Evolutionary conservation across 2,888 invertebrate species (phyloP).

Genomic region (Folsomia candida): DNA sequence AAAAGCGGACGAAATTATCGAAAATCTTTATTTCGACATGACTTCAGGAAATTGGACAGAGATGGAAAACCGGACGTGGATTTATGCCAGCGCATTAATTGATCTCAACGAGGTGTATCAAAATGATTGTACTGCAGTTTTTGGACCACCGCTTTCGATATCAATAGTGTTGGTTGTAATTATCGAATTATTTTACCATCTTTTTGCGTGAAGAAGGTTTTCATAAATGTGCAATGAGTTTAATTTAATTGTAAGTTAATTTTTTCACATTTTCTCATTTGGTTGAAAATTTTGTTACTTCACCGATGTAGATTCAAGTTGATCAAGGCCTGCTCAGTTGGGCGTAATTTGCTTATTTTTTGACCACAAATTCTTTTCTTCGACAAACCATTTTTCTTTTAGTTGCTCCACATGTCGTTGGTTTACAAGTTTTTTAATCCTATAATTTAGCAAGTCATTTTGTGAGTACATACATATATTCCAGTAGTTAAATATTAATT

Average conservation of each 20-base stretch:
- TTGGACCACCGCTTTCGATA: too few species aligned
- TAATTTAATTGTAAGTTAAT: too few species aligned
- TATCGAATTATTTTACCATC: too few species aligned
- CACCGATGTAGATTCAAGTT: neutral
- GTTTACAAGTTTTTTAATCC: neutral
- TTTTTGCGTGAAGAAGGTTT: too few species aligned
- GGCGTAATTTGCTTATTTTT: neutral
- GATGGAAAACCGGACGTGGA: neutral
- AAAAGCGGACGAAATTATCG: neutral
- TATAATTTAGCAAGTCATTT: too few species aligned
- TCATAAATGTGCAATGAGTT: too few species aligned
- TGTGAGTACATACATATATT: too few species aligned
- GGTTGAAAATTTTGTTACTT: neutral
- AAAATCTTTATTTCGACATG: neutral
- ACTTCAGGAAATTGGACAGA: neutral
- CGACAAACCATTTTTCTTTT: neutral
- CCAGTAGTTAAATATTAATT: too few species aligned
- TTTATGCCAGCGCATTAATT: neutral
- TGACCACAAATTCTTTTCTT: neutral
- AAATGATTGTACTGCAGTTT: neutral
- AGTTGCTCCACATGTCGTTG: conserved; percentile 5
- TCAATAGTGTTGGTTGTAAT: too few species aligned
- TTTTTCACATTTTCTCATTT: neutral
- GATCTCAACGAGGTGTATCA: neutral
- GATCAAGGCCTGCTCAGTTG: too few species aligned